phyloP scores from a whole-genome alignment of 1,140 invertebrate species.

The Drosophila bocki region DNA sequence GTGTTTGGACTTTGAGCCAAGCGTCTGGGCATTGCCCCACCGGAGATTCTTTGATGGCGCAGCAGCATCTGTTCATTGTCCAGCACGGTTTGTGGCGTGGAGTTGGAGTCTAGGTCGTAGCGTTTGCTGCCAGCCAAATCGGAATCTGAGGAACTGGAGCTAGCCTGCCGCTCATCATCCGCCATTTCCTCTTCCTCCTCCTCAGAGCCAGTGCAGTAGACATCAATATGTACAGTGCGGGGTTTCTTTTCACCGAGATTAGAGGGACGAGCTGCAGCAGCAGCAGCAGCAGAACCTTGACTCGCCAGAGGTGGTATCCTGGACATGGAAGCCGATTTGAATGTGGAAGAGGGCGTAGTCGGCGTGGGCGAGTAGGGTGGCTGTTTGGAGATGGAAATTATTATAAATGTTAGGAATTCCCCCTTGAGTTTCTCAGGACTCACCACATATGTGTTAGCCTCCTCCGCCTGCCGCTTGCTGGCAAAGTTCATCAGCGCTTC shows the following conservation, averaged over 20 bases:
- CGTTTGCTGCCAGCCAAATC: constrained; percentile 56
- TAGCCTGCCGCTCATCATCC: constrained; percentile 86
- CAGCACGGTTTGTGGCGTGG: constrained; percentile 88
- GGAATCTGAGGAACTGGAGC: constrained; percentile 66
- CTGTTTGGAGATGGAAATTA: background rate
- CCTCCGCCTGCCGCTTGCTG: constrained; percentile 69
- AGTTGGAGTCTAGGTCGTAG: constrained; percentile 81
- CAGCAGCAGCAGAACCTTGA: constrained; percentile 1
- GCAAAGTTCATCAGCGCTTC: constrained; percentile 67
- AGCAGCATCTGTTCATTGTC: constrained; percentile 88
- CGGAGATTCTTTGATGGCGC: constrained; percentile 86
- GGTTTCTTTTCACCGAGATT: constrained; percentile 87
- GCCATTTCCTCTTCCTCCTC: constrained; percentile 87
- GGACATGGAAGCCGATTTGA: constrained; percentile 78
- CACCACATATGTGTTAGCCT: constrained; percentile 82
- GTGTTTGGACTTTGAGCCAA: constrained; percentile 27
- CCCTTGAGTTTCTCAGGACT: background rate
- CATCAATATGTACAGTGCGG: constrained; percentile 91
- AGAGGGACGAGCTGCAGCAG: constrained; percentile 1
- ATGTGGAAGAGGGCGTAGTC: constrained; percentile 68
- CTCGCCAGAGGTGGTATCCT: constrained; percentile 61
- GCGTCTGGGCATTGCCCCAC: constrained; percentile 85
- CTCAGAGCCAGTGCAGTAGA: constrained; percentile 91
- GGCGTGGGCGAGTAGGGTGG: constrained; percentile 71
- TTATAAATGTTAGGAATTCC: background rate